These are phyloP conservation scores for Archilochus colubris DNA, from an alignment of 2,113 vertebrate genomes.

Conservation along the genomic window DNA sequence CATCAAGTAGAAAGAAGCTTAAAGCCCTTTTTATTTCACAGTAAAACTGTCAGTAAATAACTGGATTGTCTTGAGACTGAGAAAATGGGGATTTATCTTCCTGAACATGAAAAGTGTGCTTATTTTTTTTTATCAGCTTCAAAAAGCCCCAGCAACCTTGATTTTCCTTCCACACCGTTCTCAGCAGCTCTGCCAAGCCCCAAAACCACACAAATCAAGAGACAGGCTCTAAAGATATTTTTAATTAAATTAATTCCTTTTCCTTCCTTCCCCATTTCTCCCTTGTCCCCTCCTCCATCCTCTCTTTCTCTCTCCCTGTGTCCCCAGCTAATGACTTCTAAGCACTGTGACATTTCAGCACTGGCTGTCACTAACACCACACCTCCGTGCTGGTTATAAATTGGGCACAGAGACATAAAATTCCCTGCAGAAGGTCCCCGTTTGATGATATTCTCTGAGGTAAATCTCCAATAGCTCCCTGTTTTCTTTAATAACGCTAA, in stretches of 20 bases:
- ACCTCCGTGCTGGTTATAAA: conserved; percentile 49
- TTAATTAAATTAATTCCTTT: conserved; percentile 70
- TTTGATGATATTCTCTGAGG: conserved; percentile 52
- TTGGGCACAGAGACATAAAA: conserved; percentile 41
- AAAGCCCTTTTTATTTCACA: conserved; percentile 70
- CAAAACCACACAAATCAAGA: conserved; percentile 68
- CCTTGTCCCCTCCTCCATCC: conserved; percentile 27
- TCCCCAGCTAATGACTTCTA: conserved; percentile 66
- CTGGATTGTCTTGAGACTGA: conserved; percentile 72
- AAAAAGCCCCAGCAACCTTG: conserved; percentile 68
- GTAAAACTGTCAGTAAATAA: conserved; percentile 72
- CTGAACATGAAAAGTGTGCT: conserved; percentile 67
- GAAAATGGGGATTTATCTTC: conserved; percentile 70
- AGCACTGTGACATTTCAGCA: conserved; percentile 72
- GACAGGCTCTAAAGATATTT: conserved; percentile 70
- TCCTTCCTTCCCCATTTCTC: conserved; percentile 45
- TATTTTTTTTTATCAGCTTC: conserved; percentile 66
- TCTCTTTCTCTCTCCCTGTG: conserved; percentile 32
- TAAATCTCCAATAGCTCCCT: conserved; percentile 46
- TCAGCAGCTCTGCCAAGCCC: conserved; percentile 65
- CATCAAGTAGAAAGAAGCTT: conserved; percentile 70
- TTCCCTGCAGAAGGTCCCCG: conserved; percentile 14
- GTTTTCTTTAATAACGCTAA: conserved; percentile 61
- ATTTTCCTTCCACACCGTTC: conserved; percentile 64
- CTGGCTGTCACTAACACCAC: conserved; percentile 63